Evolutionary conservation across 2,888 invertebrate species (phyloP), one percentile per base, ranked within the genome.

Genomic region (Stegana nigrithorax): DNA sequence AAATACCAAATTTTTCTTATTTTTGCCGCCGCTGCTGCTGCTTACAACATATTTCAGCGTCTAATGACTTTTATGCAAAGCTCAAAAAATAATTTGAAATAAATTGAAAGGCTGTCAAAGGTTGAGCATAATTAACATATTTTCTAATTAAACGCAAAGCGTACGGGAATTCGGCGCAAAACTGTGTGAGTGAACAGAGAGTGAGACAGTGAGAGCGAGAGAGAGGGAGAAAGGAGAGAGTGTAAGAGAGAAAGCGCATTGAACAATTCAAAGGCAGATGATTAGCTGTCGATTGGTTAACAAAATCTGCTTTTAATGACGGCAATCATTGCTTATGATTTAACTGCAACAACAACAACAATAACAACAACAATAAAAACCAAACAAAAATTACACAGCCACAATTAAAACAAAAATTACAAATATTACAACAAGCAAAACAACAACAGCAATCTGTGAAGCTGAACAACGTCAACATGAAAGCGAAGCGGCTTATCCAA

Each of bases 121-220:
- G 32, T 32, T 19, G 23, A 8, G 19, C 32, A 53, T 23, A 32
- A 47, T 47, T 39, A 59, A 21, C 47, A 60, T 53, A 44, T 32
- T 63, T 60, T 56, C 65, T 61, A 68, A 72, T 72, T 70, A 66
- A 67, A 45, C 53, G 47, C 25, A n/a, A 27, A 23, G 29, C 8
- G 21, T 14, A 44, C 57, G 10, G 17, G 27, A 27, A 26, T 8
- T 12, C 12, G 25, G 12, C n/a, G n/a, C n/a, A n/a, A n/a, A n/a
- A n/a, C n/a, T n/a, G n/a, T n/a, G n/a, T n/a, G n/a, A n/a, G n/a
- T n/a, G n/a, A n/a, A n/a, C n/a, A n/a, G n/a, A n/a, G n/a, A n/a
- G n/a, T n/a, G n/a, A n/a, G n/a, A 45, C 10, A 19, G 19, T 19
- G 6, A n/a, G 42, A 12, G n/a, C 4, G 42, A 42, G 42, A 42